Evolutionary conservation across 2,888 invertebrate species (phyloP).

Genomic region (Pristionchus exspectatus): DNA sequence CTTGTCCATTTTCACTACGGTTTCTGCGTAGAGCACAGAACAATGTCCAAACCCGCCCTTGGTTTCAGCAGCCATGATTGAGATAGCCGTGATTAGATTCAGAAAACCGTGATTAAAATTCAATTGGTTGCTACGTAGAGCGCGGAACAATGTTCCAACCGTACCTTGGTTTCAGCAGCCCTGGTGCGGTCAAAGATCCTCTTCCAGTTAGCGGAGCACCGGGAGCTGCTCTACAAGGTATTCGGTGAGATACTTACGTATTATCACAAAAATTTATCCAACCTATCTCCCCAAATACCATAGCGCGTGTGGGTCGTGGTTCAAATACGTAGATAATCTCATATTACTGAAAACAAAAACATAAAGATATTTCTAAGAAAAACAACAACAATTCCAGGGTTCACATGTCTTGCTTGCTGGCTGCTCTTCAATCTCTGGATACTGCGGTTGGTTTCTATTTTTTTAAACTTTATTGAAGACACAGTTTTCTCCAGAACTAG

Average conservation of each 20-base stretch:
- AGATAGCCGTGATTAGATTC: too few relatives aligned
- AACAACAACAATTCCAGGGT: background rate
- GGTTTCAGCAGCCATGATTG: too few relatives aligned
- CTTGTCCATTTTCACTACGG: too few relatives aligned
- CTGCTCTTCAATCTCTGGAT: constrained; percentile 52
- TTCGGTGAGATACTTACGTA: background rate
- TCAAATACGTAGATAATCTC: too few relatives aligned
- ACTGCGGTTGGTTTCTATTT: background rate
- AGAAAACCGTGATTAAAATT: too few relatives aligned
- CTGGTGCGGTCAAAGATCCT: constrained; percentile 50
- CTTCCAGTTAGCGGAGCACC: constrained; percentile 51
- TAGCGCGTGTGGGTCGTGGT: too few relatives aligned
- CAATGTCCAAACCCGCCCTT: too few relatives aligned
- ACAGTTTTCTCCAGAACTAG: background rate
- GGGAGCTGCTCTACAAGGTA: constrained; percentile 18
- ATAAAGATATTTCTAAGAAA: background rate
- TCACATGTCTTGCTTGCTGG: constrained; percentile 52
- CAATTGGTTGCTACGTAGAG: too few relatives aligned
- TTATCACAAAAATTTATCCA: too few relatives aligned
- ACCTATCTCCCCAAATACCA: too few relatives aligned
- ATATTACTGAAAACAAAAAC: background rate
- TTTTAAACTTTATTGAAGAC: background rate
- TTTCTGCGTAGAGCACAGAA: too few relatives aligned
- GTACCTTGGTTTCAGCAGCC: background rate
- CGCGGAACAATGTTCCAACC: background rate